phyloP scores from a whole-genome alignment of 1,140 invertebrate species.

The Magallana angulata region DNA sequence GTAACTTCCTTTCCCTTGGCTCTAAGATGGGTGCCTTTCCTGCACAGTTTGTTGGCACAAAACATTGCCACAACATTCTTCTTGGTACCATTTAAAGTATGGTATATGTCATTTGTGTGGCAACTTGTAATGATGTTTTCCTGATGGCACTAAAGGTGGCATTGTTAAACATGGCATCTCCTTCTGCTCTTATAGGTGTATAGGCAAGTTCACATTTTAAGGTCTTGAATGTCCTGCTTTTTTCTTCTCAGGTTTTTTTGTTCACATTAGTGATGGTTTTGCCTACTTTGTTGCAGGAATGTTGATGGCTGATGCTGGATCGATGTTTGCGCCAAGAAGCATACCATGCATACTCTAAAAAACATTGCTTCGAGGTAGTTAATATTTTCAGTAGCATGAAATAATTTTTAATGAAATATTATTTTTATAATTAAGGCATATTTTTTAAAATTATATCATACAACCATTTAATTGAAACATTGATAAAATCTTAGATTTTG shows the following conservation, averaged over 20 bases:
- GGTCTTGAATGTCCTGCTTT: neutral
- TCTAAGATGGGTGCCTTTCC: neutral
- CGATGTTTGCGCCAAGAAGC: conserved; percentile 1
- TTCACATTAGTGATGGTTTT: too few species aligned
- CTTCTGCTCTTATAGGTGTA: neutral
- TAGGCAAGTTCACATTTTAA: neutral
- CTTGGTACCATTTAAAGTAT: neutral
- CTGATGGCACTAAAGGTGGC: neutral
- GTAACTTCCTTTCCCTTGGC: neutral
- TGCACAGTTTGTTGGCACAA: neutral
- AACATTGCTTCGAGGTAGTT: too few species aligned
- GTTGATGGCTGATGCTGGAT: neutral
- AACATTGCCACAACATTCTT: neutral
- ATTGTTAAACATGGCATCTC: neutral
- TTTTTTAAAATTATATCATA: too few species aligned
- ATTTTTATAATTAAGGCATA: too few species aligned
- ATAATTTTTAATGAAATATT: too few species aligned
- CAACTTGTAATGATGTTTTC: neutral
- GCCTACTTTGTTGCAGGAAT: too few species aligned
- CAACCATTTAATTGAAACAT: too few species aligned
- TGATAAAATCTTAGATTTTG: too few species aligned
- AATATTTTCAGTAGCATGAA: too few species aligned
- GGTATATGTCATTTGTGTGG: neutral
- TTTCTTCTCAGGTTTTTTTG: too few species aligned
- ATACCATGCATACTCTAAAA: neutral